phyloP scores from a whole-genome alignment of 2,888 invertebrate genomes.

The Euphydryas editha region DNA sequence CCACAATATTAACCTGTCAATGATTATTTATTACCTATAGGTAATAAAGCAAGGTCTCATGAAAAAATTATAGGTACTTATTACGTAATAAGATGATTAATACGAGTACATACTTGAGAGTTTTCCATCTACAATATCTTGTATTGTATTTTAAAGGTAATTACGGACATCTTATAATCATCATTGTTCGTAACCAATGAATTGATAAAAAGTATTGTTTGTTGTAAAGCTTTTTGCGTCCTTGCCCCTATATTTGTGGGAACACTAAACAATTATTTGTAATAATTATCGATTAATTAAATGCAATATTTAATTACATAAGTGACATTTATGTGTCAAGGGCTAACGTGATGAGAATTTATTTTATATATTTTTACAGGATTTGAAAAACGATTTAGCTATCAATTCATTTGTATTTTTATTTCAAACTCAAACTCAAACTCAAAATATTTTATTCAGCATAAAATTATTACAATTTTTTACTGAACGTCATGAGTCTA shows the following conservation, averaged over 20 bases:
- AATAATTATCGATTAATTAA: constrained; percentile 32
- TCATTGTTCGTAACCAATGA: constrained; percentile 44
- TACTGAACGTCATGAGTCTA: no score
- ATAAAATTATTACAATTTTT: no score
- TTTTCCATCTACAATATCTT: constrained; percentile 2
- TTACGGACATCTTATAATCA: constrained; percentile 33
- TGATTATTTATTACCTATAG: no score
- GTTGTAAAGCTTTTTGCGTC: constrained; percentile 40
- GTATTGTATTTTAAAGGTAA: constrained; percentile 23
- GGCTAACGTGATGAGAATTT: neutral
- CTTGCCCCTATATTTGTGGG: constrained; percentile 51
- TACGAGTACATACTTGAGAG: neutral
- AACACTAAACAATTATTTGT: constrained; percentile 42
- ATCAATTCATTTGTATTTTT: no score
- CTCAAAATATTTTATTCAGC: no score
- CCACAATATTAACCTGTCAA: no score
- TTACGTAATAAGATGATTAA: constrained; percentile 1
- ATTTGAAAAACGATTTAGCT: neutral
- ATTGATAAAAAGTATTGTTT: constrained; percentile 42
- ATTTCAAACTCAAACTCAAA: no score
- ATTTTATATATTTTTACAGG: neutral
- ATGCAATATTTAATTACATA: constrained; percentile 18
- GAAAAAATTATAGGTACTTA: neutral
- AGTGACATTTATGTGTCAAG: constrained; percentile 19
- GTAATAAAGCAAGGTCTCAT: no score